Evolutionary conservation across 2,888 invertebrate species (phyloP).

Genomic region (Tetranychus piercei): DNA sequence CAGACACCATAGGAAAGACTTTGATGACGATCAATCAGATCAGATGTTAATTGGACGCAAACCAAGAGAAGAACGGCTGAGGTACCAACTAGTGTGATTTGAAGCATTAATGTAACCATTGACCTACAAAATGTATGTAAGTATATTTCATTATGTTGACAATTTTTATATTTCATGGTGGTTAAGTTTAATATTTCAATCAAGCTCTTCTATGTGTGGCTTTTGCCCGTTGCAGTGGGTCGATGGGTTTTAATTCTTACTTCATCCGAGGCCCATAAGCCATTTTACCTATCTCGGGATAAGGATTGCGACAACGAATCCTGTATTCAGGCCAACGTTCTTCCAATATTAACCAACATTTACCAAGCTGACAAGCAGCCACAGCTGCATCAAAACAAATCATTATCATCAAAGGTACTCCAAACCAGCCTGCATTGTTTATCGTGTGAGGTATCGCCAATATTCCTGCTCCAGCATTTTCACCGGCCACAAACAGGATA

Average conservation of each 20-base stretch:
- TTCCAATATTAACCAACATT: constrained; percentile 61
- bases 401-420: constrained; percentile 5
- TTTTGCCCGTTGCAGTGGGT: no score
- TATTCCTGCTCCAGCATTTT: constrained; percentile 10
- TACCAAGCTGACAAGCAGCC: constrained; percentile 25
- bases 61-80: constrained; percentile 15
- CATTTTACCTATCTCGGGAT: constrained; percentile 61
- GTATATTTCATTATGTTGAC: not conserved
- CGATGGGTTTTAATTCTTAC: not conserved
- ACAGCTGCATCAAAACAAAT: not conserved
- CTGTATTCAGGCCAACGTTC: constrained; percentile 42
- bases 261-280: constrained; percentile 43
- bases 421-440: constrained; percentile 7
- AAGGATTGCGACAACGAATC: constrained; percentile 50
- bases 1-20: constrained; percentile 57
- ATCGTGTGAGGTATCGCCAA: not conserved
- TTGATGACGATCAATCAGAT: not conserved
- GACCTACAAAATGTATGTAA: not conserved
- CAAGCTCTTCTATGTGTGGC: not conserved
- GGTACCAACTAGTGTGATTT: constrained; percentile 16
- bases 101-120: constrained; percentile 11
- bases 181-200: not conserved
- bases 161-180: not conserved
- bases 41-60: not conserved
- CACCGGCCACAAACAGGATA: constrained; percentile 12